phyloP scores from a whole-genome alignment of 2,888 invertebrate genomes.

The Latrodectus elegans region DNA sequence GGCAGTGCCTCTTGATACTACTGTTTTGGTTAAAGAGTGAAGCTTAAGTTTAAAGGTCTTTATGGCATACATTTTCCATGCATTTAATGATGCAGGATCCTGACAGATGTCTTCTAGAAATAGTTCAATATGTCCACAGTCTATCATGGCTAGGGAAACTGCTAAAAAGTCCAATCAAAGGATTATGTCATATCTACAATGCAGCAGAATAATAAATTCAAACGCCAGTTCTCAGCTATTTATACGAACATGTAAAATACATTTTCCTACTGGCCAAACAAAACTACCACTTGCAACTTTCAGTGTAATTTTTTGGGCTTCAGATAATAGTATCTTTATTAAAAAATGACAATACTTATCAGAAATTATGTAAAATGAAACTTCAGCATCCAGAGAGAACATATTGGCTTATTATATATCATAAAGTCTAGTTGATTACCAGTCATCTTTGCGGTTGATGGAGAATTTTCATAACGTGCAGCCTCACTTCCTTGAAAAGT shows the following conservation, averaged over 20 bases:
- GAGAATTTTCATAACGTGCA: too few relatives aligned
- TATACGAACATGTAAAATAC: not conserved
- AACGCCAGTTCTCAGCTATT: not conserved
- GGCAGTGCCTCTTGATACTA: not conserved
- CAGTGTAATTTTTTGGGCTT: not conserved
- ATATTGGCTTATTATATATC: not conserved
- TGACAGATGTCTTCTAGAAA: not conserved
- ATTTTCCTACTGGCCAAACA: not conserved
- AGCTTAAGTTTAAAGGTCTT: not conserved
- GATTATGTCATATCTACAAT: constrained; percentile 10
- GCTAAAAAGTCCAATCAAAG: constrained; percentile 11
- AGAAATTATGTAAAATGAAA: not conserved
- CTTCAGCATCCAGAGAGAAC: not conserved
- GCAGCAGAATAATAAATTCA: not conserved
- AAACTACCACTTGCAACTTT: not conserved
- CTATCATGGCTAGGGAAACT: not conserved
- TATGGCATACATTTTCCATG: not conserved
- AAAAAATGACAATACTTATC: not conserved
- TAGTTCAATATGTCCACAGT: not conserved
- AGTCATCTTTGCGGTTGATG: too few relatives aligned
- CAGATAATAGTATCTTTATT: not conserved
- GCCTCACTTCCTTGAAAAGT: too few relatives aligned
- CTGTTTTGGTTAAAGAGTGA: not conserved
- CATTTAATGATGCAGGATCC: not conserved
- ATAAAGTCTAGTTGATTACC: too few relatives aligned